phyloP scores from a whole-genome alignment of 1,140 invertebrate species.

The Drosophila teissieri region DNA sequence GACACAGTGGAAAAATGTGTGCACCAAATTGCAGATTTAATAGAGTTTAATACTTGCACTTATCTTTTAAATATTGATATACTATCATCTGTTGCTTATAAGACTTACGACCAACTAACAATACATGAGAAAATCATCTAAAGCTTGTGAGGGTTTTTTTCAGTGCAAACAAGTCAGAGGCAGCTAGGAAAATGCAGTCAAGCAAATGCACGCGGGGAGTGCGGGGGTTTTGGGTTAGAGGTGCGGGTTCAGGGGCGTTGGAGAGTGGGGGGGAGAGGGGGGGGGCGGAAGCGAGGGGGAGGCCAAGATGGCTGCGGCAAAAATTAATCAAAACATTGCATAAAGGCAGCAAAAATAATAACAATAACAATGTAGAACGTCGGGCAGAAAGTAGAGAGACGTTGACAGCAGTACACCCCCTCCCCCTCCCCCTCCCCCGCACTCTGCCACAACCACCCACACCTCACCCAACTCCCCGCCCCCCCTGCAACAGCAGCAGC shows the following conservation, averaged over 20 bases:
- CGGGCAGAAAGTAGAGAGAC: slow-evolving; percentile 74
- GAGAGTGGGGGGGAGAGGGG: background rate
- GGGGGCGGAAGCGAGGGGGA: background rate
- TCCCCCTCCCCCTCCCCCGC: background rate
- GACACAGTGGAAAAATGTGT: background rate
- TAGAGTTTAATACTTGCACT: no score
- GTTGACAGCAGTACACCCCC: slow-evolving; percentile 56
- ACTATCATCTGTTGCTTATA: no score
- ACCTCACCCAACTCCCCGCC: background rate
- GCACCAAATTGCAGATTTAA: no score
- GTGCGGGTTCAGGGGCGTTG: background rate
- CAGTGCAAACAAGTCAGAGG: slow-evolving; percentile 23
- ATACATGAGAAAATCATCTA: background rate
- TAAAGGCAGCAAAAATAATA: slow-evolving; percentile 83
- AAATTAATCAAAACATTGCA: slow-evolving; percentile 83
- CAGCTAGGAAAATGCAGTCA: slow-evolving; percentile 64
- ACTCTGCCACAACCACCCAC: background rate
- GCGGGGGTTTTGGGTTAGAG: slow-evolving; percentile 18
- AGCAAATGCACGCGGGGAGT: slow-evolving; percentile 62
- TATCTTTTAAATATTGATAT: background rate
- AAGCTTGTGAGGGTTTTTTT: background rate
- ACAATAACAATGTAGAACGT: slow-evolving; percentile 81
- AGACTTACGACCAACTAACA: background rate
- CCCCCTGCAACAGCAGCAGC: background rate
- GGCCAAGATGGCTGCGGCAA: slow-evolving; percentile 64